Evolutionary conservation across 2,888 invertebrate species (phyloP).

Genomic region (Pyrochroa serraticornis): DNA sequence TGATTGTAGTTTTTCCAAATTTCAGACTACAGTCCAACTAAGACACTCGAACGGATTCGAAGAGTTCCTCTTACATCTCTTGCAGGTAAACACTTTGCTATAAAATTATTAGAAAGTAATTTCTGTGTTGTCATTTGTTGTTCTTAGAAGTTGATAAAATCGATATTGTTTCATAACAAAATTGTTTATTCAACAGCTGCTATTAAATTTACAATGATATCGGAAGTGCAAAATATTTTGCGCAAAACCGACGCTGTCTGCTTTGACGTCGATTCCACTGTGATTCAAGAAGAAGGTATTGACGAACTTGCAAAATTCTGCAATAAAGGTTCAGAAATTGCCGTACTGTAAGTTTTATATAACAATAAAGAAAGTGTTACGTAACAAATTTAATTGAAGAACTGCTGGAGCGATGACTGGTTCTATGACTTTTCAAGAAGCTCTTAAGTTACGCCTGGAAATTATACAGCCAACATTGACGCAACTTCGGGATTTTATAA

Average conservation of each 20-base stretch:
- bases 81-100: no score
- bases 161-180: no score
- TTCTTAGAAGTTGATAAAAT: no score
- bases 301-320: conserved; percentile 95
- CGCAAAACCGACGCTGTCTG: conserved; percentile 88
- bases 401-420: conserved; percentile 94
- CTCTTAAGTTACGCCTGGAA: conserved; percentile 80
- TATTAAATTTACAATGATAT: neutral
- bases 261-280: conserved; percentile 98
- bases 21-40: no score
- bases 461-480: conserved; percentile 83
- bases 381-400: conserved; percentile 56
- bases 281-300: conserved; percentile 94
- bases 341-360: conserved; percentile 72
- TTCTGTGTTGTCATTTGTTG: no score
- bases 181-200: no score
- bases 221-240: conserved; percentile 61
- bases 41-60: no score
- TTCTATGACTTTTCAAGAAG: conserved; percentile 88
- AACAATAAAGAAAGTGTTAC: conserved; percentile 6
- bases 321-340: conserved; percentile 89
- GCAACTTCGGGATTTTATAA: conserved; percentile 80
- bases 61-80: no score
- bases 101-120: no score
- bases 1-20: no score